Evolutionary conservation across 2,797 vertebrate genomes (phyloP).

Genomic region (Anableps anableps): DNA sequence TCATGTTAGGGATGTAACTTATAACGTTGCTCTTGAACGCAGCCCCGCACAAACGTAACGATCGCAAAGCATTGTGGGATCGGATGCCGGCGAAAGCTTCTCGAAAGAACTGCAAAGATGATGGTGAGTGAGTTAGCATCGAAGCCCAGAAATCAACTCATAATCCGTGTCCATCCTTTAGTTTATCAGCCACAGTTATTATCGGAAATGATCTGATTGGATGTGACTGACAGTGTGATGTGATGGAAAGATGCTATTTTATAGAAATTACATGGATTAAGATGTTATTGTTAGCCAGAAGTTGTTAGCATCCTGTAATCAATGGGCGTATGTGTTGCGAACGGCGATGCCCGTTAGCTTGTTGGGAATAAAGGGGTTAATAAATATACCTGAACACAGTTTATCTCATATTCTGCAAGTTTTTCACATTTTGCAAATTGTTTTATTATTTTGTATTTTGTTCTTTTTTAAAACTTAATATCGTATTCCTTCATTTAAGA

Average conservation of each 20-base stretch:
- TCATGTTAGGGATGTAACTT: background rate
- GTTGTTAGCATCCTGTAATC: constrained; percentile 53
- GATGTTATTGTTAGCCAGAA: constrained; percentile 8
- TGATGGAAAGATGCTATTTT: constrained; percentile 28
- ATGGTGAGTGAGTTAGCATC: constrained; percentile 80
- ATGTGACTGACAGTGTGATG: rapidly evolving
- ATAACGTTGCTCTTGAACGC: constrained; percentile 48
- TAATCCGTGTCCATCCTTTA: constrained; percentile 69
- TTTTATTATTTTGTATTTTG: background rate
- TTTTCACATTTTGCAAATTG: background rate
- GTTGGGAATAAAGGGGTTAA: background rate
- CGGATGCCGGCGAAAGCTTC: constrained; percentile 67
- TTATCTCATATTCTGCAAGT: rapidly evolving
- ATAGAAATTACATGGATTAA: background rate
- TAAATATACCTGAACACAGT: rapidly evolving
- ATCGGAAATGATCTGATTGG: rapidly evolving
- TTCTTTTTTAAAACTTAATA: background rate
- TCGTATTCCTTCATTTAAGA: background rate
- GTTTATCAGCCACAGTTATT: rapidly evolving
- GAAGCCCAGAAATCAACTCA: background rate
- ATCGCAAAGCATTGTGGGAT: constrained; percentile 76
- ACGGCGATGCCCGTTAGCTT: constrained; percentile 19
- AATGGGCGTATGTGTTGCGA: constrained; percentile 67
- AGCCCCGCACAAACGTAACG: background rate
- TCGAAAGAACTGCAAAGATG: constrained; percentile 82